Base-by-base conservation (phyloP, 53 echinoderm and acorn worm genomes). In the Zoroaster sp. region DNA sequence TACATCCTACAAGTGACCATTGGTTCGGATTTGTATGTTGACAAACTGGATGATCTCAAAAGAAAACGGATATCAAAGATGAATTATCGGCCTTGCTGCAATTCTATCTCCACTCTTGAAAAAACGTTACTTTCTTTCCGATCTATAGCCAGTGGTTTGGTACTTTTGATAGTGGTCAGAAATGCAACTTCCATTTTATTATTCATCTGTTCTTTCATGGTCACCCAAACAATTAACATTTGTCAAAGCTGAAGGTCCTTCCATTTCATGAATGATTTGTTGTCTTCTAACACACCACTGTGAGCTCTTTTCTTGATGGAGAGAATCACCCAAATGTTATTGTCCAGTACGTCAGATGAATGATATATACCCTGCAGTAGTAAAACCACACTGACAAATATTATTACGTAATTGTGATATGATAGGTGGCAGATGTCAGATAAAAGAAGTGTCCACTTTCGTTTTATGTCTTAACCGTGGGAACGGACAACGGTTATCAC, bases 21-120 rank as follows among this genome's bases (percentile, higher is more conserved):
- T 40, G 80, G 65, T 66, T 63, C 32, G 0, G 31, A 80, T 80
- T 14, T 52, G 63, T 39, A 67, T 66, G 81, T 67, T 81, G 68
- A 81, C 81, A 44, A 81, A 81, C 67, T 23, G 81, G 81, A 81
- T 81, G 81, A 81, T 81, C 81, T 18, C 67, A 66, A 66, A 66
- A 12, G 81, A 43, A 35, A 81, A 81, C 67, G 42, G 42, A 81
- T 81, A 81, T 28, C 63, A 9, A 59, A 28, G 63, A 59, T n/a
- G 63, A 28, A 59, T 59, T 59, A 59, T 21, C 25, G 28, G 63
- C 63, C 63, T 59, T 59, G 25, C 11, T 59, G 23, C 21, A 28
- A 59, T 59, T 28, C 63, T 59, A 59, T 25, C 63, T 59, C 63
- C 63, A 59, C 63, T 59, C 47, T 31, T 12, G 76, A 32, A 30